These are phyloP conservation scores for Eupsittula cactorum DNA, from an alignment of 2,113 vertebrate species.

Conservation along the genomic window DNA sequence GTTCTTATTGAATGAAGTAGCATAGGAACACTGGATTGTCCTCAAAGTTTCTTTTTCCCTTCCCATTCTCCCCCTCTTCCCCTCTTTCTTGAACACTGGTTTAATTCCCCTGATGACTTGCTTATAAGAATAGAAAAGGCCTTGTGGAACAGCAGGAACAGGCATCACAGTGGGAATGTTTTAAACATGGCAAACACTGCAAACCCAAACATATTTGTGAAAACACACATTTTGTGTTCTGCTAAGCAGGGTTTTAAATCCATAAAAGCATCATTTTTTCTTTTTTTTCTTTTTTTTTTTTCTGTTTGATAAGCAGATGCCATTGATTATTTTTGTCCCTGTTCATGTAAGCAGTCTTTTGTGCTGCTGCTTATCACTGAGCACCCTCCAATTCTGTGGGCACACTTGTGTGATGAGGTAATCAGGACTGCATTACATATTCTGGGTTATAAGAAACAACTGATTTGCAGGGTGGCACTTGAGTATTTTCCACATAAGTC, in stretches of 20 bases:
- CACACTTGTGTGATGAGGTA: neutral
- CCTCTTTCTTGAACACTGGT: neutral
- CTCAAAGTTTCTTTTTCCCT: neutral
- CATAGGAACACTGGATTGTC: conserved; percentile 29
- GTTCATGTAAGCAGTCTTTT: neutral
- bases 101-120: neutral
- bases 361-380: neutral
- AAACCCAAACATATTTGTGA: neutral
- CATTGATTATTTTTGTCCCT: neutral
- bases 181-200: neutral
- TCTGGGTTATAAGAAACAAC: neutral
- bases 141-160: neutral
- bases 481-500: neutral
- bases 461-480: neutral
- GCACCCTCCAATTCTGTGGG: neutral
- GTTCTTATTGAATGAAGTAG: conserved; percentile 36
- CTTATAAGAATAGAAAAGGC: neutral
- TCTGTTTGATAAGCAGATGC: neutral
- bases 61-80: fast-evolving
- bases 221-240: neutral
- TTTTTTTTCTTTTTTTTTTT: neutral
- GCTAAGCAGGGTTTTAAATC: neutral
- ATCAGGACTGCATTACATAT: neutral
- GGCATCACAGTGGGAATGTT: neutral
- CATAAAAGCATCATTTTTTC: neutral